Percentiles rank a stretch among this genome's conserved stretches.
Evolutionary conservation across 2,888 invertebrate species (phyloP).

Genomic region (Alviniconcha strummeri): DNA sequence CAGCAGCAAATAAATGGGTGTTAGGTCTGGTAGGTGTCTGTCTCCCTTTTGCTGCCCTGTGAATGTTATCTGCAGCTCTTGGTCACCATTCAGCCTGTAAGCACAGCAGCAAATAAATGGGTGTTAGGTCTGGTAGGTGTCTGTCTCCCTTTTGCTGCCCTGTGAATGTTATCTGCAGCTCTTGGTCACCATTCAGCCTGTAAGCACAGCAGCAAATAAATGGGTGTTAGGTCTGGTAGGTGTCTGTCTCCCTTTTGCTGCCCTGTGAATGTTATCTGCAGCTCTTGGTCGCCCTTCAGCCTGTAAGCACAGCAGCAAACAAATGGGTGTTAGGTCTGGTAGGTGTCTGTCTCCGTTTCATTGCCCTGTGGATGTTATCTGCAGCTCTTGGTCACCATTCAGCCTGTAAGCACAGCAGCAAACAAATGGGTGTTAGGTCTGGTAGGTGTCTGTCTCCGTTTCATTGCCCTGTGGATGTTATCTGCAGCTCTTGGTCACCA

Average conservation of each 20-base stretch:
- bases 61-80: slow-evolving; percentile 62
- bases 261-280: slow-evolving; percentile 62
- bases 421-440: no score
- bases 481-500: slow-evolving; percentile 65
- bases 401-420: slow-evolving; percentile 54
- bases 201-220: not conserved
- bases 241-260: slow-evolving; percentile 47
- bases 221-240: no score
- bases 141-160: slow-evolving; percentile 53
- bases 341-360: slow-evolving; percentile 43
- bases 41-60: slow-evolving; percentile 55
- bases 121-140: no score
- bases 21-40: no score
- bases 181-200: slow-evolving; percentile 65
- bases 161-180: slow-evolving; percentile 61
- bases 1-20: not conserved
- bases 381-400: slow-evolving; percentile 62
- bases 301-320: slow-evolving; percentile 45
- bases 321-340: no score
- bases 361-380: slow-evolving; percentile 59
- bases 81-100: slow-evolving; percentile 64
- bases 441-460: slow-evolving; percentile 60
- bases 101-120: not conserved
- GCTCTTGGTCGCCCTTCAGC: slow-evolving; percentile 62
- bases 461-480: slow-evolving; percentile 55